Evolutionary conservation across 1,140 invertebrate species (phyloP).

Genomic region (Onthophagus taurus): DNA sequence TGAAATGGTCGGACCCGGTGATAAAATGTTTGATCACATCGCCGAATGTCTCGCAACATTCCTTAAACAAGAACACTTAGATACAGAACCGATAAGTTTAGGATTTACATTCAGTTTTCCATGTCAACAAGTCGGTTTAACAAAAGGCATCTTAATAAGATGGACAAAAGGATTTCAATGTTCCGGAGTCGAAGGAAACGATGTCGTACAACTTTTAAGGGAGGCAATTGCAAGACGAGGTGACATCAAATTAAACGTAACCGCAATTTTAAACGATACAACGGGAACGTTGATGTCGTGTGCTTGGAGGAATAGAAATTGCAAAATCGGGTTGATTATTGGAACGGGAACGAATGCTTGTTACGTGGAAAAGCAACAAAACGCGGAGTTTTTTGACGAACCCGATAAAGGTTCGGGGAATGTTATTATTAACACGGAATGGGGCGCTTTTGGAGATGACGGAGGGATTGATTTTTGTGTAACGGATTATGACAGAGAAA

Average conservation of each 20-base stretch:
- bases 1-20: conserved; percentile 85
- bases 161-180: conserved; percentile 98
- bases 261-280: conserved; percentile 97
- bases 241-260: conserved; percentile 63
- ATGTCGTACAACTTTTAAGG: conserved; percentile 76
- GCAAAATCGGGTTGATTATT: conserved; percentile 18
- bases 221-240: conserved; percentile 70
- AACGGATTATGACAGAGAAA: conserved; percentile 78
- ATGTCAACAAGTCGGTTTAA: conserved; percentile 81
- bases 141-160: conserved; percentile 74
- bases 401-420: conserved; percentile 52
- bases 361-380: conserved; percentile 83
- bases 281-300: conserved; percentile 99
- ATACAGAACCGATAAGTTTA: conserved; percentile 69
- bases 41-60: conserved; percentile 92
- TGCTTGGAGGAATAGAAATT: conserved; percentile 82
- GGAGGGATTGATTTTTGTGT: conserved; percentile 77
- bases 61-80: conserved; percentile 71
- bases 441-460: conserved; percentile 94
- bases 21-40: conserved; percentile 91
- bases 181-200: conserved; percentile 74
- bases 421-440: conserved; percentile 91
- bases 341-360: conserved; percentile 92
- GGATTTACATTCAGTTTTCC: conserved; percentile 99
- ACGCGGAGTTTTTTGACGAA: conserved; percentile 45